phyloP scores from a whole-genome alignment of 2,888 invertebrate genomes.

The Tetropium fuscum region DNA sequence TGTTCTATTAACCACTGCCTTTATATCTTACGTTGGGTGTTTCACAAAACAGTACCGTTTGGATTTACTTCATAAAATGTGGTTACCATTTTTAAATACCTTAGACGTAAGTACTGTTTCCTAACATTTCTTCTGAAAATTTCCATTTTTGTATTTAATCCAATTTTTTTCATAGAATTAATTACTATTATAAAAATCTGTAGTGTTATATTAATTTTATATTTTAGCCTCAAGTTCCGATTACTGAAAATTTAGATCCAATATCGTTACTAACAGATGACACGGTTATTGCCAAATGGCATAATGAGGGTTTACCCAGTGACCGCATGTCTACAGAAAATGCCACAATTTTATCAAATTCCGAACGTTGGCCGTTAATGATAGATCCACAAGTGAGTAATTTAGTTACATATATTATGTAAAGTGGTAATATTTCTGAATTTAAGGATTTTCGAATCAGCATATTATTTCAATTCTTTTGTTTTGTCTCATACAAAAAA shows the following conservation, averaged over 20 bases:
- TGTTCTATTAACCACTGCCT: constrained; percentile 91
- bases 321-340: constrained; percentile 98
- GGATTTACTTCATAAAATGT: constrained; percentile 89
- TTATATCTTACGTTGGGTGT: constrained; percentile 96
- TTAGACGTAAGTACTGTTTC: constrained; percentile 80
- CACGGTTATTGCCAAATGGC: constrained; percentile 95
- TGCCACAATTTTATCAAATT: constrained; percentile 93
- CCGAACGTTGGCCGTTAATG: constrained; percentile 97
- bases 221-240: constrained; percentile 84
- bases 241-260: constrained; percentile 90
- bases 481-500: no score
- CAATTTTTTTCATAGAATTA: no score
- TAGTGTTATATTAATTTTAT: constrained; percentile 5
- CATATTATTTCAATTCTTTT: no score
- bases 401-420: no score
- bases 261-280: constrained; percentile 90
- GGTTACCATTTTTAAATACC: constrained; percentile 85
- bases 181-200: no score
- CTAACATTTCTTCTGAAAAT: no score
- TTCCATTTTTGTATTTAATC: no score
- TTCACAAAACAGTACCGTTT: constrained; percentile 94
- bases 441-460: no score
- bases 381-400: constrained; percentile 94
- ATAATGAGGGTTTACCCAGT: constrained; percentile 95
- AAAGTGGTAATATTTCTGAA: no score